Base-by-base conservation (phyloP, 2,113 vertebrate genomes). In the Poeciliopsis retropinna region DNA sequence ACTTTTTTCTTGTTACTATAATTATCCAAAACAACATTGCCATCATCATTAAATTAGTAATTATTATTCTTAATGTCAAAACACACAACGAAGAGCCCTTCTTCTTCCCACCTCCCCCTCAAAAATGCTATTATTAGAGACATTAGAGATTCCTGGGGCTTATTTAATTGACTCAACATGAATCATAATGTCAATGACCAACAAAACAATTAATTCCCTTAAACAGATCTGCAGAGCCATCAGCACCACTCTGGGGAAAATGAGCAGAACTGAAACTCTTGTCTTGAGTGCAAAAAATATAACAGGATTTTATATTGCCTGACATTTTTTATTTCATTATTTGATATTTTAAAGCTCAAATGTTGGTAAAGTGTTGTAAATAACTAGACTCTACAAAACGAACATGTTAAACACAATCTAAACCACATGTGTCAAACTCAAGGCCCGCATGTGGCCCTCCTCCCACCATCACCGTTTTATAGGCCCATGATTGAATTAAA, bases 111-210 rank as follows among this genome's bases (percentile, higher is more conserved):
- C 28, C 34, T 37, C 34, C 34, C 34, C 34, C 9, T 10, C 10
- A 37, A 78, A 85, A 87, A 80, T 79, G 75, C 81, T 80, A 86
- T 90, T 79, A 86, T 73, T 27, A 37, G 31, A 74, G 60, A 86
- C 84, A 88, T 90, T 81, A 37, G 1, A 37, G 12, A 37, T 37
- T 37, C 34, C 34, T 11, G 34, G 34, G 34, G 34, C 34, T 37
- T 10, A 37, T 37, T 37, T 37, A 37, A 37, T 37, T 12, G 34
- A 37, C 34, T 37, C 34, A 37, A 37, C 34, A 37, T 37, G 34
- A 37, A 12, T 37, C 34, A 37, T 37, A 37, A 37, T 37, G 34
- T 37, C 34, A 37, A 37, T 37, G 34, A 37, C 34, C 34, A 37
- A 37, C 34, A 37, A 37, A 37, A 37, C 34, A 37, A 37, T 37